A percentile compares a stretch with the other conserved stretches of the same genome.
phyloP scores from a whole-genome alignment of 2,888 invertebrate genomes.

The Isoperla grammatica region DNA sequence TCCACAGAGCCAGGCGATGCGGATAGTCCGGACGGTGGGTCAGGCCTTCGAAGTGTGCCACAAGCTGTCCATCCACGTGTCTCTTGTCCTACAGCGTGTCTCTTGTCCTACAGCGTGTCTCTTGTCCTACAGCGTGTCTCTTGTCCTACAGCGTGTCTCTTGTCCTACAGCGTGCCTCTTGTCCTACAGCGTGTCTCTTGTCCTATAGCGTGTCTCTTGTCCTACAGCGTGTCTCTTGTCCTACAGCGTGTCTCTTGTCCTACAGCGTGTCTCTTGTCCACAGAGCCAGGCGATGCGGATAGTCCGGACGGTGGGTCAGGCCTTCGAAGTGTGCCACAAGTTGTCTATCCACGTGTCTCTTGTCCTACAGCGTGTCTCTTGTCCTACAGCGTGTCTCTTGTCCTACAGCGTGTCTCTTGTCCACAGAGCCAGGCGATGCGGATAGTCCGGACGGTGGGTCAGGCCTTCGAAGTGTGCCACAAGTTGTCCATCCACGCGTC shows the following conservation, averaged over 20 bases:
- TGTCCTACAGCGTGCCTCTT: too few species aligned
- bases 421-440: conserved; percentile 95
- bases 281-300: conserved; percentile 99
- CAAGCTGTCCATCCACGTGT: conserved; percentile 69
- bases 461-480: conserved; percentile 99
- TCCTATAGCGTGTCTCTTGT: too few species aligned
- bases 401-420: too few species aligned
- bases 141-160: too few species aligned
- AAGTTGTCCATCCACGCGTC: conserved; percentile 68
- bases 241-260: too few species aligned
- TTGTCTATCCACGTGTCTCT: conserved; percentile 62
- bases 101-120: too few species aligned
- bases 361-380: too few species aligned
- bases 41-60: conserved; percentile 99
- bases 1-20: conserved; percentile 93
- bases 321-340: conserved; percentile 99
- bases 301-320: conserved; percentile 97
- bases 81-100: conserved; percentile 29
- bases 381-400: too few species aligned
- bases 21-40: conserved; percentile 95
- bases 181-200: too few species aligned
- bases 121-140: too few species aligned
- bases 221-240: too few species aligned
- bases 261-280: too few species aligned
- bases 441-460: conserved; percentile 96